Conservation (phyloP, 2,797 vertebrate species). For the Pygocentrus nattereri region DNA sequence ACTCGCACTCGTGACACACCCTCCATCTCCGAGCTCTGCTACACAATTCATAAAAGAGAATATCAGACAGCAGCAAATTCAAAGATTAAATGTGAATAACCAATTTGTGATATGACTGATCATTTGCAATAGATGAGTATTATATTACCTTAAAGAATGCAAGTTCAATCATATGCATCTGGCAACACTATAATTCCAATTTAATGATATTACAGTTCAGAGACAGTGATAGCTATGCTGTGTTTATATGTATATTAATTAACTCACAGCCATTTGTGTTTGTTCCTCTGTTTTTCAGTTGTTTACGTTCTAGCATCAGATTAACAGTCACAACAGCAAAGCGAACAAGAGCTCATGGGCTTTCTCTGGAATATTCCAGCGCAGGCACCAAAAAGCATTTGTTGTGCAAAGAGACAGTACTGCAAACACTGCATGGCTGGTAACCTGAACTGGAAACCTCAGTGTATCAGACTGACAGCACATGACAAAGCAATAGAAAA, state of each 20-base stretch:
- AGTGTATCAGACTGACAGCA: slow-evolving; percentile 17
- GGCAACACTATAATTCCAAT: background rate
- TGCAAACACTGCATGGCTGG: slow-evolving; percentile 6
- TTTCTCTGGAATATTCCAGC: slow-evolving; percentile 20
- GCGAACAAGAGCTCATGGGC: background rate
- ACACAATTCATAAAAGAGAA: slow-evolving; percentile 29
- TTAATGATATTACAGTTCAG: background rate
- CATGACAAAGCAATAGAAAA: slow-evolving; percentile 14
- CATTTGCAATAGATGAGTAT: too few species aligned
- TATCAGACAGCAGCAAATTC: slow-evolving; percentile 6
- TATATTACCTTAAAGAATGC: too few species aligned
- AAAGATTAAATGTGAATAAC: background rate
- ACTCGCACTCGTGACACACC: slow-evolving; percentile 81
- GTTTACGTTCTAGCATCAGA: background rate
- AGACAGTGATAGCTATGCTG: too few species aligned
- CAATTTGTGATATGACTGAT: too few species aligned
- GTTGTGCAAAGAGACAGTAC: slow-evolving; percentile 44
- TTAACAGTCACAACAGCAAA: background rate
- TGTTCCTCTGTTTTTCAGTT: background rate
- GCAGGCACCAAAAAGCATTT: slow-evolving; percentile 16
- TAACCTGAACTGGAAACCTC: slow-evolving; percentile 15
- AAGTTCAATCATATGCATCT: background rate
- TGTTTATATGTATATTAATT: background rate
- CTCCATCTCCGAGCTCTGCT: slow-evolving; percentile 62
- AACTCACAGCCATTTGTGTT: background rate